Conservation (phyloP, 2,113 vertebrate genomes). For the Recurvirostra avosetta region DNA sequence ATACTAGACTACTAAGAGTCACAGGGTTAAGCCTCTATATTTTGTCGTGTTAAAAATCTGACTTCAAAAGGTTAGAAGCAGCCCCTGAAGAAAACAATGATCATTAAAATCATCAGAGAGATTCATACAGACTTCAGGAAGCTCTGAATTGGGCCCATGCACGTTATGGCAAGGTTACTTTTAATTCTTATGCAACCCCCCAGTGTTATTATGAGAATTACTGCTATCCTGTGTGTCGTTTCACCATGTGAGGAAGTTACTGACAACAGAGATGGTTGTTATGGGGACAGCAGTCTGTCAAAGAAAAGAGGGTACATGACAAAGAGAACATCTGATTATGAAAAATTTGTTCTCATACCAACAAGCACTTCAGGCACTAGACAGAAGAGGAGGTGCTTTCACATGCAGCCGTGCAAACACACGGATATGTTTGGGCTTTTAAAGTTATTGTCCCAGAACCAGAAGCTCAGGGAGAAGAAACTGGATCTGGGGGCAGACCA, state of each 20-base stretch:
- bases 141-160: neutral
- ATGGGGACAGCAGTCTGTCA: neutral
- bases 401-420: neutral
- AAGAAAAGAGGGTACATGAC: neutral
- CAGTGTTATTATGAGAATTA: neutral
- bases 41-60: neutral
- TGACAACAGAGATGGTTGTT: neutral
- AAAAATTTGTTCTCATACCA: neutral
- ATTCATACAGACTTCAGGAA: neutral
- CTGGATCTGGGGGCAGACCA: neutral
- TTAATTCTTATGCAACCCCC: neutral
- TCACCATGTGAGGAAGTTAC: neutral
- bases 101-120: neutral
- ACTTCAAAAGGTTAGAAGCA: neutral
- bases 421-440: neutral
- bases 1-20: neutral
- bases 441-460: neutral
- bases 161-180: neutral
- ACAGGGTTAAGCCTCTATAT: neutral
- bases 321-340: neutral
- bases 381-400: neutral
- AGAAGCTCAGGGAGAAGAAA: constrained; percentile 15
- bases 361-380: neutral
- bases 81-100: neutral
- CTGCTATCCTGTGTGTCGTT: neutral